These are phyloP conservation scores for Dendrolimus pini DNA, from an alignment of 2,888 invertebrate species.

Conservation along the genomic window DNA sequence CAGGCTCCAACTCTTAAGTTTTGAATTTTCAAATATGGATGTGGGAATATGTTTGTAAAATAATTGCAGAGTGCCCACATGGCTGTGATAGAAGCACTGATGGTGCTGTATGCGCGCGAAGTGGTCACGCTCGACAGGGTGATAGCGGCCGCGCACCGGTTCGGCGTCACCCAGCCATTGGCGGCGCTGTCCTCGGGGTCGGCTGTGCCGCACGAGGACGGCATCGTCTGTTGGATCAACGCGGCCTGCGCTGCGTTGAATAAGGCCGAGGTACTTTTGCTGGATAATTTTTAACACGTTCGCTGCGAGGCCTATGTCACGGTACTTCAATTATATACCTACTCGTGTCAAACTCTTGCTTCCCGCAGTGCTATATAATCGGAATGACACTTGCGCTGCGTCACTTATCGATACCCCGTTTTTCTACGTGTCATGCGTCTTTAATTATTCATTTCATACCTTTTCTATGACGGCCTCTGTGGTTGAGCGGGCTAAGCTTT, in stretches of 20 bases:
- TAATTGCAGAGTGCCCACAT: conserved; percentile 92
- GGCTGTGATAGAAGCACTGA: conserved; percentile 96
- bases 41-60: too few species aligned
- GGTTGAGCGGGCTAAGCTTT: too few species aligned
- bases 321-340: too few species aligned
- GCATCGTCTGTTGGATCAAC: conserved; percentile 92
- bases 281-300: background rate
- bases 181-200: conserved; percentile 68
- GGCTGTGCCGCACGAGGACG: conserved; percentile 84
- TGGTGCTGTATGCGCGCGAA: conserved; percentile 95
- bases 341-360: too few species aligned
- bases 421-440: too few species aligned
- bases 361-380: too few species aligned
- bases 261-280: conserved; percentile 46
- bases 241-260: conserved; percentile 89
- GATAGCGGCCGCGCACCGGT: conserved; percentile 89
- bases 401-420: too few species aligned
- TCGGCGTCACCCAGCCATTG: conserved; percentile 69
- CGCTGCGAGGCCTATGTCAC: background rate
- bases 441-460: too few species aligned
- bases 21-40: too few species aligned
- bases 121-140: conserved; percentile 93
- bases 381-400: too few species aligned
- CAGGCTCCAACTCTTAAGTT: too few species aligned
- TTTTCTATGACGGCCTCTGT: too few species aligned